A percentile compares a stretch with the other conserved stretches of the same genome.
These are phyloP conservation scores for Tragelaphus eurycerus DNA, from an alignment of 2,797 vertebrate species.

Conservation along the genomic window DNA sequence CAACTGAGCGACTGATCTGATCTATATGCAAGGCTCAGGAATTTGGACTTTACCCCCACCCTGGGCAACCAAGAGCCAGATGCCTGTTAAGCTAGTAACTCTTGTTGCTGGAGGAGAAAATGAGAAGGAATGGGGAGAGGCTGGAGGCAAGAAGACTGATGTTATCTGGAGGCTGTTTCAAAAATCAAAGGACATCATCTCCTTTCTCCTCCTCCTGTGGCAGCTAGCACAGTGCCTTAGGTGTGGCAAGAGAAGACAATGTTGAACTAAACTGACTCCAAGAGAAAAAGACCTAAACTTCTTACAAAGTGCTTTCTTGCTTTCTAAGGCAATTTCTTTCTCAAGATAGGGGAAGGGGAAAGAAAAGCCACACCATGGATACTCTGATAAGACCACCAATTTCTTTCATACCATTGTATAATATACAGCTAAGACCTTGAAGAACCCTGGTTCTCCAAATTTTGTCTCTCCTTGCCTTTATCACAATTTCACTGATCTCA, in stretches of 20 bases:
- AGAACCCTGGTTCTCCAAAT: not conserved
- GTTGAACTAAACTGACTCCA: not conserved
- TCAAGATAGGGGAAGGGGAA: accelerated
- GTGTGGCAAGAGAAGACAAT: not conserved
- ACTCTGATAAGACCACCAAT: too few species aligned
- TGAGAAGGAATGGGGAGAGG: not conserved
- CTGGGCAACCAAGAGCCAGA: not conserved
- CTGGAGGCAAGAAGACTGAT: not conserved
- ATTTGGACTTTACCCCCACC: not conserved
- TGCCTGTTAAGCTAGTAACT: not conserved
- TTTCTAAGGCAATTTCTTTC: not conserved
- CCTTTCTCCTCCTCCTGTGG: too few species aligned
- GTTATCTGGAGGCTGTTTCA: not conserved
- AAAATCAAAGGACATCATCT: not conserved
- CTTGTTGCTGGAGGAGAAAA: not conserved
- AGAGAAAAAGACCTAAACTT: not conserved
- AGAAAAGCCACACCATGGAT: not conserved
- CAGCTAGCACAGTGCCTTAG: not conserved
- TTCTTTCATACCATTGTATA: not conserved
- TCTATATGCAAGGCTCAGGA: not conserved
- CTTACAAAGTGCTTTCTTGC: not conserved
- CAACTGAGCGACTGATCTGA: too few species aligned
- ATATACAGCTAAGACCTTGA: not conserved
- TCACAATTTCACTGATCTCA: not conserved
- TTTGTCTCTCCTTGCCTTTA: not conserved